Evolutionary conservation across 2,797 vertebrate genomes (phyloP).

Genomic region (Onychomys leucogaster): DNA sequence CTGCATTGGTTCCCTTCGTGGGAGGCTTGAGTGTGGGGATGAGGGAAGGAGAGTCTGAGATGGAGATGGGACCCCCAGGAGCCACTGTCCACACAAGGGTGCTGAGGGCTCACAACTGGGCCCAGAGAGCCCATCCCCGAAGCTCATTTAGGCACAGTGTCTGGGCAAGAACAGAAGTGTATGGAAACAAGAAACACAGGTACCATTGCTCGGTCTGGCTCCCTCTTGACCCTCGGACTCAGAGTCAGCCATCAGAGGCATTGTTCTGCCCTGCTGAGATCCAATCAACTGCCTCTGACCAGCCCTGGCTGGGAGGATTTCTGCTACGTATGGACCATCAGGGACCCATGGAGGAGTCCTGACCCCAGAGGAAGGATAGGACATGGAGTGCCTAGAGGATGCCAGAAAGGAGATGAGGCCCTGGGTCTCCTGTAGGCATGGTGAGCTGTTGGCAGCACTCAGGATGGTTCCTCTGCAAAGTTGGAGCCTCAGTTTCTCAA

Average conservation of each 20-base stretch:
- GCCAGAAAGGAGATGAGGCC: not conserved
- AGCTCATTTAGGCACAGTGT: not conserved
- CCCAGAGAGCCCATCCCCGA: not conserved
- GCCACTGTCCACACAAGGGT: not conserved
- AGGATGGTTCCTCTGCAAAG: not conserved
- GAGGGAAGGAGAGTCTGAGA: not conserved
- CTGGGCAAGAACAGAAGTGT: not conserved
- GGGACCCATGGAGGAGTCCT: not conserved
- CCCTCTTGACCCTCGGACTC: not conserved
- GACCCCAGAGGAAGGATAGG: not conserved
- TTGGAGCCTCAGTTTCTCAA: not conserved
- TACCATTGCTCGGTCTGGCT: not conserved
- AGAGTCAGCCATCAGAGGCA: not conserved
- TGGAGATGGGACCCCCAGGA: not conserved
- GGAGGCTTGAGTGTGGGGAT: not conserved
- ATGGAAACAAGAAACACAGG: not conserved
- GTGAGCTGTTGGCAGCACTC: not conserved
- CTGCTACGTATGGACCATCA: not conserved
- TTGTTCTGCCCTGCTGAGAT: not conserved
- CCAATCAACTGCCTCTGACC: not conserved
- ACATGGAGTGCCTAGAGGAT: not conserved
- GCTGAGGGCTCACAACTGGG: not conserved
- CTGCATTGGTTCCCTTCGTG: not conserved
- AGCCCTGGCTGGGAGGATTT: not conserved
- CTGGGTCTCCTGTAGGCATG: not conserved